Conservation (phyloP, 2,113 vertebrate species). For the Parus major region DNA sequence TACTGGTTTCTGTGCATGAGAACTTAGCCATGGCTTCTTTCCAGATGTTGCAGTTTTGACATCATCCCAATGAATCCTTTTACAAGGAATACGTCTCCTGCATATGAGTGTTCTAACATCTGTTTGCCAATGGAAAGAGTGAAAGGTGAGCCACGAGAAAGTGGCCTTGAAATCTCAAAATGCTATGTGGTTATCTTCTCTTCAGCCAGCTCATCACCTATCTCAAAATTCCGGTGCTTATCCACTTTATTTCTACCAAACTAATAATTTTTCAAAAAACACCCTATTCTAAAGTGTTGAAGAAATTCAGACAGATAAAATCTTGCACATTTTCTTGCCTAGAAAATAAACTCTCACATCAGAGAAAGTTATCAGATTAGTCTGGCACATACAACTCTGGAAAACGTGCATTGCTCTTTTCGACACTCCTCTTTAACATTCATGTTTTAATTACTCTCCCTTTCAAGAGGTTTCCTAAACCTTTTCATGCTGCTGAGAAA, state of each 20-base stretch:
- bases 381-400: not conserved
- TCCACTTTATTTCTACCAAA: not conserved
- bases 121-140: not conserved
- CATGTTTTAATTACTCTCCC: not conserved
- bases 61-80: not conserved
- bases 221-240: not conserved
- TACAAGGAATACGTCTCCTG: not conserved
- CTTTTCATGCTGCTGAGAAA: not conserved
- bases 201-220: not conserved
- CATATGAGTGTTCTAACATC: not conserved
- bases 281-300: not conserved
- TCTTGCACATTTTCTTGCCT: not conserved
- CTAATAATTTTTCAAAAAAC: not conserved
- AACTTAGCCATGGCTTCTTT: not conserved
- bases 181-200: not conserved
- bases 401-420: not conserved
- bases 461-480: not conserved
- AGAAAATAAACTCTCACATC: not conserved
- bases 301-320: not conserved
- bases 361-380: not conserved
- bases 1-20: not conserved
- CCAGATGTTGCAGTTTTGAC: not conserved
- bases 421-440: not conserved
- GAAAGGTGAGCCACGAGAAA: not conserved
- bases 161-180: not conserved